Percentiles rank a stretch among this genome's conserved stretches.
Evolutionary conservation across 2,888 invertebrate species (phyloP).

Genomic region (Drosophila macrospina): DNA sequence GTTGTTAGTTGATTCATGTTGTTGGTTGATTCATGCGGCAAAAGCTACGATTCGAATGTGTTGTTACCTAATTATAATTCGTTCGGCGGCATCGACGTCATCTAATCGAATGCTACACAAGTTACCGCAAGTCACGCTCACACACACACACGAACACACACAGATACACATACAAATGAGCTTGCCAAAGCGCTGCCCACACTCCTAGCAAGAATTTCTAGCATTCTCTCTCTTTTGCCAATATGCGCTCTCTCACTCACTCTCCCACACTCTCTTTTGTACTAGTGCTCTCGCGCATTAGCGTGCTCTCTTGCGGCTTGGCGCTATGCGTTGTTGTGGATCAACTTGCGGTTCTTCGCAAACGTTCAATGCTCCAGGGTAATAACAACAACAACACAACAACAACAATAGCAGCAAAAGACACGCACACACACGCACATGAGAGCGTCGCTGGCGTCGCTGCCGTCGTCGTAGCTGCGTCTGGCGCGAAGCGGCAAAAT

Average conservation of each 20-base stretch:
- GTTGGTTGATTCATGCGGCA: background rate
- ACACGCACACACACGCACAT: constrained; percentile 30
- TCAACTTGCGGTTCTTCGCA: constrained; percentile 66
- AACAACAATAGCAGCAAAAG: constrained; percentile 8
- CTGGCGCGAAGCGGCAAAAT: constrained; percentile 48
- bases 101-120: constrained; percentile 36
- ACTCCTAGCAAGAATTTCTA: constrained; percentile 46
- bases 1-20: too few species aligned
- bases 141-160: background rate
- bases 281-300: background rate
- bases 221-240: constrained; percentile 7
- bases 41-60: constrained; percentile 10
- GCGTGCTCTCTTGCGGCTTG: constrained; percentile 10
- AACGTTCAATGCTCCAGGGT: constrained; percentile 71
- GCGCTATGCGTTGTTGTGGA: constrained; percentile 45
- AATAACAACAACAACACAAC: constrained; percentile 23
- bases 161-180: background rate
- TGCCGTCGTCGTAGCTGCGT: constrained; percentile 53
- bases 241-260: constrained; percentile 8
- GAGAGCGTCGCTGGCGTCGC: constrained; percentile 33
- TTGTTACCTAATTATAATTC: constrained; percentile 29
- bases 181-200: background rate
- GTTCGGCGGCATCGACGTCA: constrained; percentile 24
- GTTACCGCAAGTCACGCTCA: constrained; percentile 44
- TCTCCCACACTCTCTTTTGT: background rate